A percentile compares a stretch with the other conserved stretches of the same genome.
phyloP scores from a whole-genome alignment of 2,888 invertebrate genomes.

The Chorisops tibialis region DNA sequence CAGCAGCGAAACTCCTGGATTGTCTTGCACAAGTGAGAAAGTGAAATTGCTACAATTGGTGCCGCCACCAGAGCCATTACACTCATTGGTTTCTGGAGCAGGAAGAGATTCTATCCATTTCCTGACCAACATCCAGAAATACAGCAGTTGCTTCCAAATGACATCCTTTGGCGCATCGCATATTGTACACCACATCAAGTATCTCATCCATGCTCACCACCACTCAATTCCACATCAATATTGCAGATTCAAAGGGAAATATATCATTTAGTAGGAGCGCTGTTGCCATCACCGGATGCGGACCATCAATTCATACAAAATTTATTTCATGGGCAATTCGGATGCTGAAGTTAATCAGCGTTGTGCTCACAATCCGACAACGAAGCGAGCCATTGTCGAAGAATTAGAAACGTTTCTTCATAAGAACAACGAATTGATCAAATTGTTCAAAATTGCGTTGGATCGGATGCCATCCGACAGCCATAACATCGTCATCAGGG shows the following conservation, averaged over 20 bases:
- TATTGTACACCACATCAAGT: too few species aligned
- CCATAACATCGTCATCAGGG: slow-evolving; percentile 40
- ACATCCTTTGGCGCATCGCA: slow-evolving; percentile 36
- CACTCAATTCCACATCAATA: too few species aligned
- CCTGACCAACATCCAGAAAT: slow-evolving; percentile 33
- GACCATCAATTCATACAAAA: slow-evolving; percentile 34
- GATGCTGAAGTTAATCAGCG: slow-evolving; percentile 34
- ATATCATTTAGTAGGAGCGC: slow-evolving; percentile 34
- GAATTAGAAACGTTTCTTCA: slow-evolving; percentile 33
- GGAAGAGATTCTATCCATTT: too few species aligned
- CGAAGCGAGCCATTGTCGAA: slow-evolving; percentile 35
- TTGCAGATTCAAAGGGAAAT: slow-evolving; percentile 37
- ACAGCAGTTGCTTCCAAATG: slow-evolving; percentile 37
- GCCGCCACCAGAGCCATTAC: too few species aligned
- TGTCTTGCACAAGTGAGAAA: too few species aligned
- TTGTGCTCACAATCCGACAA: slow-evolving; percentile 32
- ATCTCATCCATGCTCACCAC: too few species aligned
- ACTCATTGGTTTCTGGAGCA: too few species aligned
- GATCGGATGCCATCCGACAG: slow-evolving; percentile 40
- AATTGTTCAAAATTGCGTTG: slow-evolving; percentile 40
- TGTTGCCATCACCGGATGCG: slow-evolving; percentile 28
- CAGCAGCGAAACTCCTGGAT: too few species aligned
- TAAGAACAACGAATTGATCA: slow-evolving; percentile 39
- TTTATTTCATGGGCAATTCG: slow-evolving; percentile 35
- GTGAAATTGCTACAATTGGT: too few species aligned